Conservation (phyloP, 2,797 vertebrate species). For the Danio albolineatus region DNA sequence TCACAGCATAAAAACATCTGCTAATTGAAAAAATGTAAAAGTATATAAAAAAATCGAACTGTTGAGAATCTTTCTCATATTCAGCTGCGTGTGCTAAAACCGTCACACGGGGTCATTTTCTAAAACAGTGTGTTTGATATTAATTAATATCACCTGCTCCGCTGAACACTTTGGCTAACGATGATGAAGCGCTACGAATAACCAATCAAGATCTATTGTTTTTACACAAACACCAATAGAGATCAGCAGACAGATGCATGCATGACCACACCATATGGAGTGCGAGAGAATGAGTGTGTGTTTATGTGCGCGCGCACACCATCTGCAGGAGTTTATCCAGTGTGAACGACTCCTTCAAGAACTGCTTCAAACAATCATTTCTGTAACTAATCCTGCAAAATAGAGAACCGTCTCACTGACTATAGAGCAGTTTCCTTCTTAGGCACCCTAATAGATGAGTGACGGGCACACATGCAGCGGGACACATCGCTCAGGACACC, state of each 20-base stretch:
- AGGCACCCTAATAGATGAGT: background rate
- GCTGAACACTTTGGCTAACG: conserved; percentile 16
- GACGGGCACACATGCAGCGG: background rate
- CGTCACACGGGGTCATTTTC: background rate
- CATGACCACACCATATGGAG: conserved; percentile 41
- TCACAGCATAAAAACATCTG: conserved; percentile 4
- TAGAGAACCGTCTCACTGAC: conserved; percentile 4
- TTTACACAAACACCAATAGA: conserved; percentile 31
- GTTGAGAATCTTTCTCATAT: background rate
- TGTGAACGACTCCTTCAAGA: conserved; percentile 9
- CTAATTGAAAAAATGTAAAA: background rate
- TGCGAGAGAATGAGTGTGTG: background rate
- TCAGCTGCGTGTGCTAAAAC: conserved; percentile 3
- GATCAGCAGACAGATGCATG: conserved; percentile 37
- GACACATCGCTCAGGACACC: background rate
- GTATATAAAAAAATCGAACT: background rate
- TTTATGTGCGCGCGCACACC: background rate
- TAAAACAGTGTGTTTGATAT: conserved; percentile 3
- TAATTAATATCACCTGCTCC: background rate
- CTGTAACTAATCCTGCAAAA: conserved; percentile 10
- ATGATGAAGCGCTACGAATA: background rate
- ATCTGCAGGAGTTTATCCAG: background rate
- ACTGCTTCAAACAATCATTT: conserved; percentile 2
- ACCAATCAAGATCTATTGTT: conserved; percentile 25
- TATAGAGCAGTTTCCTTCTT: background rate